Evolutionary conservation across 2,797 vertebrate genomes (phyloP).

Genomic region (Tympanoctomys barrerae): DNA sequence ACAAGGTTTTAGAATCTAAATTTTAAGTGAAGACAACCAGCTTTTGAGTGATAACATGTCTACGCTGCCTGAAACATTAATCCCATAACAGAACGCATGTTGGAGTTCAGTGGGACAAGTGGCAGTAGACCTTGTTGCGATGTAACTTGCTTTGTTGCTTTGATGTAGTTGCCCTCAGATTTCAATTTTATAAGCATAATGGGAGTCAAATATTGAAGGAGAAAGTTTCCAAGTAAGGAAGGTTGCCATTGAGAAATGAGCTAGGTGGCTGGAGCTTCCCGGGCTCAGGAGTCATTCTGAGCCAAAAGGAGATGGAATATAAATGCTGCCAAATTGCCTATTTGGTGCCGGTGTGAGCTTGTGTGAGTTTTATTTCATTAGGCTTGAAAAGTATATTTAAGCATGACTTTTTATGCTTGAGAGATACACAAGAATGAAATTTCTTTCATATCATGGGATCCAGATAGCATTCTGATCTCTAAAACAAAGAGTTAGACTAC

Average conservation of each 20-base stretch:
- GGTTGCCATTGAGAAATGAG: neutral
- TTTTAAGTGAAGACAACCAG: neutral
- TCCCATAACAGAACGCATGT: neutral
- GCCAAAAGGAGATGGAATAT: neutral
- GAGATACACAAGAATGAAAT: neutral
- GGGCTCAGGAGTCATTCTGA: neutral
- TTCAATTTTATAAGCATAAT: constrained; percentile 38
- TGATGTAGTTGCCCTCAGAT: constrained; percentile 16
- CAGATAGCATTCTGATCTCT: neutral
- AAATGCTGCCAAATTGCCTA: neutral
- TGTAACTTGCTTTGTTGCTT: neutral
- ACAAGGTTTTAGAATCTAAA: constrained; percentile 10
- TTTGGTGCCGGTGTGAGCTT: neutral
- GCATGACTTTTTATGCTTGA: neutral
- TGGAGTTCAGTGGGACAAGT: neutral
- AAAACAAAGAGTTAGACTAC: neutral
- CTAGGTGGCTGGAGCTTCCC: neutral
- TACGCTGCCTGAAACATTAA: neutral
- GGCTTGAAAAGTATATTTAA: neutral
- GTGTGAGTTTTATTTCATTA: constrained; percentile 34
- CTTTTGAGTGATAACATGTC: neutral
- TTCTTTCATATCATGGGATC: neutral
- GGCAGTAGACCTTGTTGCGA: neutral
- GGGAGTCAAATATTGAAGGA: neutral
- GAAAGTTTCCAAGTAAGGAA: neutral